phyloP scores from a whole-genome alignment of 2,888 invertebrate genomes.

The Cryptocephalus moraei region DNA sequence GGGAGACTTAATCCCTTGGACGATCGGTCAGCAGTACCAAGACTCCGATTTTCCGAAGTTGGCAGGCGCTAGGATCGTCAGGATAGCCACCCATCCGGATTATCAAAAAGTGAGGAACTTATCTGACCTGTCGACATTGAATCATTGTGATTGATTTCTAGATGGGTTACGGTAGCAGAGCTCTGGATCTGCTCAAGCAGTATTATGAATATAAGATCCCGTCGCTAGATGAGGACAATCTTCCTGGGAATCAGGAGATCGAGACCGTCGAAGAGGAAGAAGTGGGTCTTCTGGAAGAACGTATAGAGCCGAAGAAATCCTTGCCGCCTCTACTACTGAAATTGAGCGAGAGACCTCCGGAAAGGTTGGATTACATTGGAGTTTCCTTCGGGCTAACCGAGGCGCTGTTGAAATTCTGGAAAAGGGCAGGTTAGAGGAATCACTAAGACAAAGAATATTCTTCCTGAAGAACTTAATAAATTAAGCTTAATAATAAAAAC shows the following conservation, averaged over 20 bases:
- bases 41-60: slow-evolving; percentile 89
- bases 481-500: too few relatives aligned
- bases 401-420: slow-evolving; percentile 86
- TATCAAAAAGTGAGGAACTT: slow-evolving; percentile 67
- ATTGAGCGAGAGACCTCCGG: slow-evolving; percentile 73
- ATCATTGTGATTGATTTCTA: slow-evolving; percentile 30
- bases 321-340: slow-evolving; percentile 84
- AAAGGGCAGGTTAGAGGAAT: slow-evolving; percentile 26
- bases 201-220: slow-evolving; percentile 82
- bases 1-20: slow-evolving; percentile 98
- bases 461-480: too few relatives aligned
- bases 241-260: slow-evolving; percentile 34
- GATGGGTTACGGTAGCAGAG: slow-evolving; percentile 96
- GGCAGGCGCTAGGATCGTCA: slow-evolving; percentile 81
- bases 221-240: slow-evolving; percentile 50
- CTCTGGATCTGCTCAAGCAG: slow-evolving; percentile 70
- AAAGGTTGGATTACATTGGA: slow-evolving; percentile 85
- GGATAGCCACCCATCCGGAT: slow-evolving; percentile 97
- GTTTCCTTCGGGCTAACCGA: slow-evolving; percentile 89
- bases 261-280: slow-evolving; percentile 46
- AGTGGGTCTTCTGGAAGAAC: slow-evolving; percentile 58
- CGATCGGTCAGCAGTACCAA: slow-evolving; percentile 90
- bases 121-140: neutral
- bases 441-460: neutral
- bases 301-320: slow-evolving; percentile 64